A percentile compares a stretch with the other conserved stretches of the same genome.
Conservation (phyloP, 2,113 vertebrate genomes). For the Tenebrosternarchus preto region DNA sequence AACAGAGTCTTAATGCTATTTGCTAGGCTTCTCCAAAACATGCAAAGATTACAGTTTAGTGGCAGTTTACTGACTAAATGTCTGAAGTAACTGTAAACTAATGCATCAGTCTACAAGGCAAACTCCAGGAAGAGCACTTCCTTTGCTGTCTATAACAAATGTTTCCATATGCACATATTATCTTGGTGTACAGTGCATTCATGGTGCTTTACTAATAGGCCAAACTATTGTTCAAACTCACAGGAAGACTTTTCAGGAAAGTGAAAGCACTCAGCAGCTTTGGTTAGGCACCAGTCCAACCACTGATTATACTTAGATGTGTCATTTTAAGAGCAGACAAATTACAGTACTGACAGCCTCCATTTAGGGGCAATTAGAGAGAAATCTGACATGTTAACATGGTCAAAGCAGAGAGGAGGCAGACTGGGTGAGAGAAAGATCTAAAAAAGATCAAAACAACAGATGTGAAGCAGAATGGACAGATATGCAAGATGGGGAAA, state of each 20-base stretch:
- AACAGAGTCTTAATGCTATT: too few species aligned
- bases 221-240: conserved; percentile 10
- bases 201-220: neutral
- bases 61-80: too few species aligned
- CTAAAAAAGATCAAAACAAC: neutral
- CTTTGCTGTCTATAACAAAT: neutral
- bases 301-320: conserved; percentile 28
- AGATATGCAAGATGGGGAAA: conserved; percentile 24
- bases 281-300: conserved; percentile 30
- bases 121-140: neutral
- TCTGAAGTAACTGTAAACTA: too few species aligned
- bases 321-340: conserved; percentile 50
- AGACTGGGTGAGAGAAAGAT: conserved; percentile 26
- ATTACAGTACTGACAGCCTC: conserved; percentile 40
- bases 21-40: too few species aligned
- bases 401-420: neutral
- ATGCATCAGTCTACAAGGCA: neutral
- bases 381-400: conserved; percentile 39
- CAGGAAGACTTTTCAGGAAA: neutral
- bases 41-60: too few species aligned
- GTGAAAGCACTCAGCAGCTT: neutral
- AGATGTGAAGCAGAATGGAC: conserved; percentile 6
- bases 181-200: neutral
- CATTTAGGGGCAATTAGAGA: conserved; percentile 48
- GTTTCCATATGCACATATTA: neutral